Base-by-base conservation (phyloP, 1,140 invertebrate genomes). In the Linepithema humile region DNA sequence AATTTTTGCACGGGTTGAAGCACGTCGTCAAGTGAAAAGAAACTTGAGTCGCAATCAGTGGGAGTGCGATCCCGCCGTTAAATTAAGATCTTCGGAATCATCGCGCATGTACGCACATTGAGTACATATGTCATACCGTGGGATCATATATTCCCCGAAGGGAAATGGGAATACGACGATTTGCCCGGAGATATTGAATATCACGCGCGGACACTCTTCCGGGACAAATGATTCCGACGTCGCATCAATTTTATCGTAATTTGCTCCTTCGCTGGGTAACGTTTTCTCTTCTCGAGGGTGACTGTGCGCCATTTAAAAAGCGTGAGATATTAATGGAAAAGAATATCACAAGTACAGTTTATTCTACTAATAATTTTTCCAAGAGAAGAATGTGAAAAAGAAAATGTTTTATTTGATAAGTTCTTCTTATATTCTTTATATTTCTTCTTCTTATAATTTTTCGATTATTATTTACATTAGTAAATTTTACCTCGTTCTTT, bases 1-100 rank as follows among this genome's bases (percentile, higher is more conserved):
- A 67, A 53, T 45, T 7, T 73, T 69, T n/a, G 64, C 10, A 10
- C 17, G 35, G 32, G 45, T 17, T 57, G 43, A 65, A 57, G 45
- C 15, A 38, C 60, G 23, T 65, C 32, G 73, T 72, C 50, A 57
- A 67, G 12, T 59, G 43, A 57, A 59, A 80, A 35, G 57, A 45
- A 69, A 74, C 32, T 23, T 10, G 45, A 20, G 59, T 70, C 45
- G 50, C 85, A 74, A 86, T 85, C 74, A 84, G n/a, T 26, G 45
- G n/a, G 64, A 43, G 15, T 12, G 35, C 62, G 38, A 38, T 48
- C 20, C 32, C 35, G 9, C 15, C 60, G 43, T 69, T 73, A 67
- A 80, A 84, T 84, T 74, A 48, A 83, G 59, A 48, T 12, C 29
- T 10, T 32, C 55, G 55, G 32, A 23, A 57, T 40, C 26, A 26